Base-by-base conservation (phyloP, 1,140 invertebrate species). In the Musca vetustissima region DNA sequence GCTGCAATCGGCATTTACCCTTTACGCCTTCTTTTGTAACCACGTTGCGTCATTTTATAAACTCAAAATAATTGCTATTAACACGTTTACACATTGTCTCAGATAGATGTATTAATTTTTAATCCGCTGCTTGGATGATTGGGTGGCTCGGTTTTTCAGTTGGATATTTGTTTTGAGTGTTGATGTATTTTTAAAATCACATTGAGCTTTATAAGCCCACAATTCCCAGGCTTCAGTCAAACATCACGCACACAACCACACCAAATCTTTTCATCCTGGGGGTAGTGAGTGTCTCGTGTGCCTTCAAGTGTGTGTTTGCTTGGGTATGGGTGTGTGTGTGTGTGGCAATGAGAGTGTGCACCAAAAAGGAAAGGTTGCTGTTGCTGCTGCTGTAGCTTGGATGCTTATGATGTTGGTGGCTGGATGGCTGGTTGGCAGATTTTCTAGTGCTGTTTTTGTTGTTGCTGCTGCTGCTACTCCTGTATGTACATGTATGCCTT, bases 21-120 rank as follows among this genome's bases (percentile, higher is more conserved):
- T 48, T 71, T 71, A 52, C 64, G 70, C 66, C 67, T 71, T 71
- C 70, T 71, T 50, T 71, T 71, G 64, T 71, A 71, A 50, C 67
- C 70, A 66, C 70, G 70, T 69, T 68, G 61, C 70, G 69, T 71
- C 43, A 69, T 50, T 69, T 64, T 32, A 61, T 19, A 61, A 43
- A 43, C 11, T 43, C 36, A 13, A 43, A 43, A 43, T 43, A 22
- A 67, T 57, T 53, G 17, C 47, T 59, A 2, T 67, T 67, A 67
- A 53, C 7, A 50, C 47, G 14, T 69, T 64, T 69, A 48, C 24
- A 61, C 67, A 69, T 70, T 67, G 59, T 43, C 36, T 43, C 1
- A 13, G 36, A 11, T 2, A 13, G 32, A 24, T 36, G n/a, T 6
- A 3, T 24, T 25, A 43, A n/a, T 17, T 32, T 32, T 57, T 14